phyloP scores from a whole-genome alignment of 2,113 vertebrate species.

The Pseudorasbora parva region DNA sequence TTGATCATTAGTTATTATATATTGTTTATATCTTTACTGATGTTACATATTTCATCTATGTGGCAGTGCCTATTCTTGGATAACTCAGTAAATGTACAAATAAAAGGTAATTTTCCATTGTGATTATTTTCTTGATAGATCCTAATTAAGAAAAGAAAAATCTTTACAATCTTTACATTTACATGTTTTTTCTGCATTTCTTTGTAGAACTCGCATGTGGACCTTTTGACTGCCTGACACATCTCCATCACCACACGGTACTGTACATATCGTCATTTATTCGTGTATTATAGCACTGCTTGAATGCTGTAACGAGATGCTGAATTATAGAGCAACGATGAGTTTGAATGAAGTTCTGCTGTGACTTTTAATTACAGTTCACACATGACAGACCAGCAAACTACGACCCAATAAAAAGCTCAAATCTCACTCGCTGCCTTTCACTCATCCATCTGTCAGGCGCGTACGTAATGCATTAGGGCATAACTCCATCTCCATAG shows the following conservation, averaged over 20 bases:
- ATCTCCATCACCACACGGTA: background rate
- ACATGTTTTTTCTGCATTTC: background rate
- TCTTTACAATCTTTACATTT: background rate
- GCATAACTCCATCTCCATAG: slow-evolving; percentile 29
- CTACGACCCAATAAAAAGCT: background rate
- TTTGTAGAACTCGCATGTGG: background rate
- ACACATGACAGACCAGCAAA: background rate
- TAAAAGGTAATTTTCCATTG: too few relatives aligned
- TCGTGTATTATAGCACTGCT: background rate
- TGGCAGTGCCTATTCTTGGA: background rate
- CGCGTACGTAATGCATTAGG: background rate
- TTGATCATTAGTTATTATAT: too few relatives aligned
- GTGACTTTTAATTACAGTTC: slow-evolving; percentile 24
- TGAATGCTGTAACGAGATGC: background rate
- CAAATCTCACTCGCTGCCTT: background rate
- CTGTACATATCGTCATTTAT: background rate
- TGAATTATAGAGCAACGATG: background rate
- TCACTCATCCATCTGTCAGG: slow-evolving; percentile 36
- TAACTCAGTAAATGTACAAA: background rate
- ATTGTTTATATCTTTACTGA: too few relatives aligned
- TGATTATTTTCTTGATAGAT: background rate
- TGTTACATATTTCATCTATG: background rate
- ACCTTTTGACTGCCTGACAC: background rate
- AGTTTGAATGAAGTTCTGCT: background rate
- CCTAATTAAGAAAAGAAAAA: background rate